Base-by-base conservation (phyloP, 1,140 invertebrate species). In the Drosophila orosa region DNA sequence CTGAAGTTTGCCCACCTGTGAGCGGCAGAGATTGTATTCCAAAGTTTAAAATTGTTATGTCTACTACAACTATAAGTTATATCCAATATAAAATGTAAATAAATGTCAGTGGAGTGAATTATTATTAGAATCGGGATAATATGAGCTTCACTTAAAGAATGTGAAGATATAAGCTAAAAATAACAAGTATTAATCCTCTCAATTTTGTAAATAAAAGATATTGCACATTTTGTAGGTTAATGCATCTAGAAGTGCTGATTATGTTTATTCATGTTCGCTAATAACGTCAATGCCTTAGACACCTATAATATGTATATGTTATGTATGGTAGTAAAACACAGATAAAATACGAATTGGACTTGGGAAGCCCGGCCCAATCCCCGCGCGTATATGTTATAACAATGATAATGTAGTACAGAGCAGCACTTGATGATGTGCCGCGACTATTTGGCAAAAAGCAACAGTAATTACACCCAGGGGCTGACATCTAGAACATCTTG, bases 251-350 rank as follows among this genome's bases (percentile, higher is more conserved):
- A 79, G 77, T 31, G 29, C 33, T 74, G 74, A 86, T 84, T 89
- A 65, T 68, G 55, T 79, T 67, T 65, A 66, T 81, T 65, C 60
- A 37, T 63, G 37, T 39, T 60, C 62, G 47, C 47, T 66, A 78
- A 57, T 79, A 79, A 60, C 67, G 65, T 44, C 31, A 59, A 77
- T 82, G 84, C 75, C 84, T 86, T 72, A 79, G 78, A 80, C 69
- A 77, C 65, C 40, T 77, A 87, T 29, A 77, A 47, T 86, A 84
- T 62, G 63, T 76, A 39, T 65, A 33, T 22, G 29, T 52, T 52
- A 33, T 52, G 50, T 72, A 85, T 60, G 55, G 71, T 89, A 78
- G 45, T 79, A 90, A 83, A 87, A 87, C 83, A 87, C 82, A 87
- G 85, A 81, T 90, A 89, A 84, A 63, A 73, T 55, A 56, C 50